phyloP scores from a whole-genome alignment of 2,113 vertebrate genomes.

The Caranx melampygus region DNA sequence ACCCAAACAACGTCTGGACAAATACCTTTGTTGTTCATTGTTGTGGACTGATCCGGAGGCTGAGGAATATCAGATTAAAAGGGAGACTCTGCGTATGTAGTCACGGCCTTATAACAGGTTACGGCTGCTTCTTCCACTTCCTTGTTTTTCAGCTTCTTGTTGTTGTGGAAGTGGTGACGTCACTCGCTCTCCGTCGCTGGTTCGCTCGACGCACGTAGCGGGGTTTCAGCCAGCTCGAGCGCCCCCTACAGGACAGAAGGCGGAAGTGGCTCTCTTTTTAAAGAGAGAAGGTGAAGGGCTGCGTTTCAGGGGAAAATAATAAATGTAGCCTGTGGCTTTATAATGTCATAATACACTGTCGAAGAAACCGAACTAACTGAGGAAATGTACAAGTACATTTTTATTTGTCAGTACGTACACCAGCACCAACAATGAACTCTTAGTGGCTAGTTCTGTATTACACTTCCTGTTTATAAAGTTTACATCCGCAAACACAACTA shows the following conservation, averaged over 20 bases:
- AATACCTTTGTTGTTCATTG: conserved; percentile 88
- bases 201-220: conserved; percentile 20
- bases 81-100: conserved; percentile 60
- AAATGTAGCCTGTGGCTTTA: no score
- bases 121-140: conserved; percentile 80
- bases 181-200: conserved; percentile 58
- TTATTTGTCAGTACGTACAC: neutral
- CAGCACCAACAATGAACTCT: neutral
- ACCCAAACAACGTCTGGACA: neutral
- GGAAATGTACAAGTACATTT: neutral
- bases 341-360: no score
- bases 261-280: no score
- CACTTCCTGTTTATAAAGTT: no score
- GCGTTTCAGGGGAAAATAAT: neutral
- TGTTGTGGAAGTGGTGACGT: conserved; percentile 82
- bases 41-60: conserved; percentile 50
- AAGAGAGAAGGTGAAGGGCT: neutral
- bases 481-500: no score
- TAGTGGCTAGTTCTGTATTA: neutral
- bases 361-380: neutral
- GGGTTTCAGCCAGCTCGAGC: conserved; percentile 38
- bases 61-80: conserved; percentile 40
- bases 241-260: conserved; percentile 33
- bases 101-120: conserved; percentile 72
- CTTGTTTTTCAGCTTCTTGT: conserved; percentile 85